Base-by-base conservation (phyloP, 2,113 vertebrate species). In the Phocoena sinus region DNA sequence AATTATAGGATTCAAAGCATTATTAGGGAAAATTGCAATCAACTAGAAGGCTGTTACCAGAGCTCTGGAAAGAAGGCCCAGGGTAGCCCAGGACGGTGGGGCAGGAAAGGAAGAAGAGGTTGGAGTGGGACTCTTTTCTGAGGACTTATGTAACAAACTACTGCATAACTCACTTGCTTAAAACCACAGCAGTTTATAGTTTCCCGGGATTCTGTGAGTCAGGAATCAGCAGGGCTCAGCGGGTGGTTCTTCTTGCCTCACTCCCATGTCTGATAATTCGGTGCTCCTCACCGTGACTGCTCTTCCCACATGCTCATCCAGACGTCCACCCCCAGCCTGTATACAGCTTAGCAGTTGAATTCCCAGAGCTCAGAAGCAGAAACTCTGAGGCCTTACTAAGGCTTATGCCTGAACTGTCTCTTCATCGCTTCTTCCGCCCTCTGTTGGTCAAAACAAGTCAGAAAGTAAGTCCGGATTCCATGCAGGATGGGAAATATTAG, bases 231-330 rank as follows among this genome's bases (percentile, higher is more conserved):
- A 21, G 11, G 63, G 36, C 44, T 77, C 83, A 26, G 68, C 6
- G 31, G 73, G 71, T 3, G 63, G 18, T 58, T 28, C 44, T 82
- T 77, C 70, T 44, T 62, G 21, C 73, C 58, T 80, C 23, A 1
- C 26, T 80, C 58, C 17, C 6, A 8, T 17, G 8, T 28, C 67
- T 68, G 77, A 26, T 3, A 0, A 23, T 11, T 25, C 4, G 0
- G 5, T 6, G 18, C 2, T 26, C 13, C 60, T 53, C 74, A 17
- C 4, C 10, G 0, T 50, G 36, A 47, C 47, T 73, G 38, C 33
- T 20, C 33, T 41, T 33, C 50, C 28, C 12, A 21, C n/a, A 1
- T 56, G 41, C 4, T 36, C 60, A 44, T 9, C 8, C 73, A 25
- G 13, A 23, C 9, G 0, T 18, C 70, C 31, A 62, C 68, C 70